These are phyloP conservation scores for Melozone crissalis DNA, from an alignment of 2,113 vertebrate species.

Conservation along the genomic window DNA sequence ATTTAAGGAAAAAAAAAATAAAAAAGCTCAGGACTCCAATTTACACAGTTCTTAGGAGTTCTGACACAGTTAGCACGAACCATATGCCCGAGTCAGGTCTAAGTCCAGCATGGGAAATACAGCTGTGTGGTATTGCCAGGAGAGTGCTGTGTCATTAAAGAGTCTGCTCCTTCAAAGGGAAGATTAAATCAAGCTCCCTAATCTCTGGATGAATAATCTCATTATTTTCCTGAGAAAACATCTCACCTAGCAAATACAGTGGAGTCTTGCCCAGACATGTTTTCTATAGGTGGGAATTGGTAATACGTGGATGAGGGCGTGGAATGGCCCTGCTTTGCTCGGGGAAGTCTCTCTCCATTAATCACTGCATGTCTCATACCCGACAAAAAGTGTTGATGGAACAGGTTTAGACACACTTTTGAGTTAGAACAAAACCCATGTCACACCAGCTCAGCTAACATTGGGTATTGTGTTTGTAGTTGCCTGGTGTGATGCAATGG, in stretches of 20 bases:
- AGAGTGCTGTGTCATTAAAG: background rate
- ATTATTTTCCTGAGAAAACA: conserved; percentile 47
- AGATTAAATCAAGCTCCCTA: conserved; percentile 18
- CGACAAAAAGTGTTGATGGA: conserved; percentile 8
- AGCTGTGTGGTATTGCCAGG: background rate
- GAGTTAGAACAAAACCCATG: background rate
- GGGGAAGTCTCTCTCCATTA: background rate
- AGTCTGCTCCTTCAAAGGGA: background rate
- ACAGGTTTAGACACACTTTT: background rate
- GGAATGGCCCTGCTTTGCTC: background rate
- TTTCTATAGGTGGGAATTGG: conserved; percentile 25
- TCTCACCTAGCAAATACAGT: background rate
- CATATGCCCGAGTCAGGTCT: fast-evolving
- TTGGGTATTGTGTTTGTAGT: background rate
- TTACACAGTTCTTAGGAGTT: background rate
- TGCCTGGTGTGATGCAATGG: conserved; percentile 41
- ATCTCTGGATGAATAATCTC: conserved; percentile 47
- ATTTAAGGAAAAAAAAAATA: background rate
- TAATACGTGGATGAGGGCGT: background rate
- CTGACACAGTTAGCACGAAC: background rate
- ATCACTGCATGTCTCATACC: conserved; percentile 4
- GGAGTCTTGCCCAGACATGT: conserved; percentile 18
- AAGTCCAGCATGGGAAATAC: background rate
- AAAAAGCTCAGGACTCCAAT: background rate
- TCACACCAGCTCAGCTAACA: background rate